Evolutionary conservation across 2,113 vertebrate genomes (phyloP), one percentile per base, ranked within the genome.

Genomic region (Aegotheles bennettii): DNA sequence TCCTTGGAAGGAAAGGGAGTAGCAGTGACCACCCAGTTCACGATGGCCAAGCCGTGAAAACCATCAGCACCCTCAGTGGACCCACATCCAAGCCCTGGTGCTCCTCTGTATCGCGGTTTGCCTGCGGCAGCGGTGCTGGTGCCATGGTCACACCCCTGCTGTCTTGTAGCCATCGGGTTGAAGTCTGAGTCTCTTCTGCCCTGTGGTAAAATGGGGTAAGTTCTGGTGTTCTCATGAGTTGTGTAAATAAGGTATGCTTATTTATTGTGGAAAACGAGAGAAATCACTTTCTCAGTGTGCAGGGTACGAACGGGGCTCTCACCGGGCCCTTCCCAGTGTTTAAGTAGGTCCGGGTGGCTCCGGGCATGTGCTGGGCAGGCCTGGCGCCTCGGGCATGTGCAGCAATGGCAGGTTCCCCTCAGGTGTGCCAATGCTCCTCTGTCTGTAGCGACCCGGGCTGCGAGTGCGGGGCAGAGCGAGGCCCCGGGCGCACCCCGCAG

Each of bases 351-450:
- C 8, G 2, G 35, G 45, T 5, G 35, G 24, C 38, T 16, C 31
- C 8, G 2, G 35, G 15, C 40, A 13, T 0, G 3, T 3, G 3
- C 13, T 16, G 54, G 24, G 40, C 42, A 10, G 20, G 2, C 10
- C 10, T 13, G 13, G 13, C 8, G 17, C 33, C 42, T 67, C 23
- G 1, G 0, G 11, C 38, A 1, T 8, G 18, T 18, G 48, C 64
- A 7, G 18, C 40, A 43, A 38, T 6, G 26, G n/a, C 51, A 6
- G 4, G 20, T 12, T 70, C 35, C 36, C 15, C 24, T 50, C 20
- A 7, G 1, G 11, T 1, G 13, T 54, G 35, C 33, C 3, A 16
- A 23, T 14, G 4, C 20, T 2, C 2, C 16, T 1, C 25, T 14
- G 63, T 40, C 11, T 7, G 45, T 3, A 10, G 33, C 51, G 17